A percentile compares a stretch with the other conserved stretches of the same genome.
Evolutionary conservation across 2,113 vertebrate species (phyloP).

Genomic region (Oryctolagus cuniculus): DNA sequence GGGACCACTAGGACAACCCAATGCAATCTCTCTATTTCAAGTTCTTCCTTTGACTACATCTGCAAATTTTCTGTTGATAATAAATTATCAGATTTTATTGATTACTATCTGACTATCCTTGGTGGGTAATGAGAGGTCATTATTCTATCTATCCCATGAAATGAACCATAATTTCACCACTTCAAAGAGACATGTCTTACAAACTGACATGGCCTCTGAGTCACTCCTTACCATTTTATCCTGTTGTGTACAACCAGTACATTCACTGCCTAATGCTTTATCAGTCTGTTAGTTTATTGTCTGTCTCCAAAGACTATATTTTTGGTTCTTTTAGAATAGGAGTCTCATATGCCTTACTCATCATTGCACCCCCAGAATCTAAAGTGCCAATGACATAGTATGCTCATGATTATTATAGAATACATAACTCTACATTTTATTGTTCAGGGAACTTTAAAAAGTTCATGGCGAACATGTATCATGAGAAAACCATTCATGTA

Average conservation of each 20-base stretch:
- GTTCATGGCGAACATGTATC: too few species aligned
- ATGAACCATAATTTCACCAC: neutral
- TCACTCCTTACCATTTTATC: neutral
- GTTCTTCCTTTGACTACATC: neutral
- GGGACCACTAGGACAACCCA: neutral
- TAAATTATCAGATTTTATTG: neutral
- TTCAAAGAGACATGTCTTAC: neutral
- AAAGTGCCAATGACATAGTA: neutral
- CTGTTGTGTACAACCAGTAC: too few species aligned
- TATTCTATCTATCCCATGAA: neutral
- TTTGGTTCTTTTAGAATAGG: neutral
- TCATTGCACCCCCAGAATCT: neutral
- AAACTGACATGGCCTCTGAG: neutral
- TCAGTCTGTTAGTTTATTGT: neutral
- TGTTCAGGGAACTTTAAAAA: neutral
- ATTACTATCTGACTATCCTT: neutral
- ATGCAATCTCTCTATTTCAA: neutral
- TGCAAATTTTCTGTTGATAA: neutral
- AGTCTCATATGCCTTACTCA: neutral
- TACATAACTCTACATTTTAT: neutral
- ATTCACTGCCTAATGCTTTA: neutral
- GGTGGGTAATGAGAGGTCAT: too few species aligned
- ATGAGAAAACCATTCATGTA: too few species aligned
- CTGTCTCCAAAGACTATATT: neutral
- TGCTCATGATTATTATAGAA: neutral